Evolutionary conservation across 2,113 vertebrate species (phyloP), one percentile per base, ranked within the genome.

Genomic region (Sus scrofa): DNA sequence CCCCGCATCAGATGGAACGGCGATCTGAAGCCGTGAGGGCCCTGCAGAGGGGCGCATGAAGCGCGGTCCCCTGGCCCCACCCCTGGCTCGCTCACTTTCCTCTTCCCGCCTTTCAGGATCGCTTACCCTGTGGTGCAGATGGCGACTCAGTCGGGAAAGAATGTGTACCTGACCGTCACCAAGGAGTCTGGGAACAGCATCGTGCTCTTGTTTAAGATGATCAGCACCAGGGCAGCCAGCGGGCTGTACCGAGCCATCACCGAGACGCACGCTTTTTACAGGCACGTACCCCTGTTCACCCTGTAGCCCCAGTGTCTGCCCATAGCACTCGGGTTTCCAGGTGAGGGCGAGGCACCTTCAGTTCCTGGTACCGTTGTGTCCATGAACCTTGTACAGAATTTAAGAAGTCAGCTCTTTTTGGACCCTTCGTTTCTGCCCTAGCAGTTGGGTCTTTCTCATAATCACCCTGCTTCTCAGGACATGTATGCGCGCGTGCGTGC

Each of bases 71-170:
- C 44, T 8, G 8, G 5, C 44, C 44, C 44, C 8, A 8, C 8
- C 15, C 75, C 4, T 8, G 63, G 7, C 27, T 12, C 12, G 22
- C 90, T 93, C 73, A 92, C 34, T n/a, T 65, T 74, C 75, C 75
- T 85, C 82, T 70, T 78, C 26, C 91, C 12, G 0, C 26, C 34
- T 77, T 74, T 39, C 63, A 99, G 99, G 97, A 99, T 99, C 91
- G 99, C 99, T 71, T 99, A 99, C 95, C 99, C 99, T n/a, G 98
- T 99, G 97, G 99, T 99, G 95, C 99, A 99, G 97, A 99, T 99
- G 97, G 99, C 99, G 97, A 99, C 99, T 20, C 99, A 99, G 97
- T 99, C 99, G 6, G 99, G 99, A 78, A 99, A 99, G 98, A 99
- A 99, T 1, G 99, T 99, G 4, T 99, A 99, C 96, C 97, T 99